These are phyloP conservation scores for Silvanus unidentatus DNA, from an alignment of 2,888 invertebrate genomes.

Conservation along the genomic window DNA sequence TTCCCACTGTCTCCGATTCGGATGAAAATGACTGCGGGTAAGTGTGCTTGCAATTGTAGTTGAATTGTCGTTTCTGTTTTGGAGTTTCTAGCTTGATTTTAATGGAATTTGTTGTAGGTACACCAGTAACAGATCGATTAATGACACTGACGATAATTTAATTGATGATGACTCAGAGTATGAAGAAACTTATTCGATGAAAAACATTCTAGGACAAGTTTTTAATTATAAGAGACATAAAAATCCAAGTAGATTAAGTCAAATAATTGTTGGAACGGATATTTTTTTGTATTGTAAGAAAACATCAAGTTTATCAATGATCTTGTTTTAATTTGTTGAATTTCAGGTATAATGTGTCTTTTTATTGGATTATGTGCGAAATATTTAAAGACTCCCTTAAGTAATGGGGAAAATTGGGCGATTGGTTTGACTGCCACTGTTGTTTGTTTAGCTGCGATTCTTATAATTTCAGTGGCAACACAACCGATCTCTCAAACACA, in stretches of 20 bases:
- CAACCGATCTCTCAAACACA: slow-evolving; percentile 60
- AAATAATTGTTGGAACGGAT: slow-evolving; percentile 46
- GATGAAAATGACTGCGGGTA: slow-evolving; percentile 35
- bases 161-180: not conserved
- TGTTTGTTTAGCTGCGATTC: slow-evolving; percentile 34
- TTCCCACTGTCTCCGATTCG: slow-evolving; percentile 29
- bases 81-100: slow-evolving; percentile 10
- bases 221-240: slow-evolving; percentile 43
- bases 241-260: slow-evolving; percentile 48
- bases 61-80: slow-evolving; percentile 12
- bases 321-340: slow-evolving; percentile 6
- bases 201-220: slow-evolving; percentile 40
- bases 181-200: slow-evolving; percentile 7
- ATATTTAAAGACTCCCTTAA: slow-evolving; percentile 35
- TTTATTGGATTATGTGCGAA: slow-evolving; percentile 37
- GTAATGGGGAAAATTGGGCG: slow-evolving; percentile 40
- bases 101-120: slow-evolving; percentile 18
- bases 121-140: slow-evolving; percentile 17
- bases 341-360: slow-evolving; percentile 38
- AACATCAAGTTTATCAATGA: not conserved
- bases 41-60: slow-evolving; percentile 16
- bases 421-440: slow-evolving; percentile 25
- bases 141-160: slow-evolving; percentile 15
- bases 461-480: slow-evolving; percentile 51
- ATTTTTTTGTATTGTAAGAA: slow-evolving; percentile 50